Evolutionary conservation across 2,888 invertebrate genomes (phyloP).

Genomic region (Pycnomerus fuliginosus): DNA sequence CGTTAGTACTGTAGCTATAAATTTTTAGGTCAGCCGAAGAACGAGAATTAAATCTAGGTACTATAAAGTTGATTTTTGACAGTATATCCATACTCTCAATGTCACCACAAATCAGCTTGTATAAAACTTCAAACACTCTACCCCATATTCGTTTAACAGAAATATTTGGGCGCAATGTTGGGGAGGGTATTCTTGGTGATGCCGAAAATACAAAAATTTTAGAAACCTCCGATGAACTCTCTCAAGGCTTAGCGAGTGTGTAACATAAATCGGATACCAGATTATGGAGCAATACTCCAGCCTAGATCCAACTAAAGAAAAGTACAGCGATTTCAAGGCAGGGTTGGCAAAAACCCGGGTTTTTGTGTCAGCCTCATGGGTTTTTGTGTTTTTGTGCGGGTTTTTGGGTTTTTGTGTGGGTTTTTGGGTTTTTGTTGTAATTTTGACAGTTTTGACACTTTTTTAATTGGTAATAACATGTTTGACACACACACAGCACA

Average conservation of each 20-base stretch:
- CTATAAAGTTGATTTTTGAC: neutral
- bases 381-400: no score
- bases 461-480: no score
- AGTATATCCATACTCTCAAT: constrained; percentile 2
- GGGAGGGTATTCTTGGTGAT: neutral
- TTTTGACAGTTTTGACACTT: no score
- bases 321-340: constrained; percentile 1
- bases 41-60: no score
- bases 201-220: no score
- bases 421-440: no score
- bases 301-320: neutral
- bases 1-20: neutral
- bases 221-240: constrained; percentile 1
- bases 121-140: neutral
- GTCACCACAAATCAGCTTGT: neutral
- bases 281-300: constrained; percentile 3
- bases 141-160: neutral
- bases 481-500: no score
- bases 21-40: neutral
- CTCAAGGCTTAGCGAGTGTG: neutral
- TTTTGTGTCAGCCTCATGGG: no score
- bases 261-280: constrained; percentile 1
- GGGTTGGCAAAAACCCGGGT: no score
- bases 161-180: neutral
- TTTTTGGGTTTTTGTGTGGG: no score